Evolutionary conservation across 2,113 vertebrate genomes (phyloP), one percentile per base, ranked within the genome.

Genomic region (Sprattus sprattus): DNA sequence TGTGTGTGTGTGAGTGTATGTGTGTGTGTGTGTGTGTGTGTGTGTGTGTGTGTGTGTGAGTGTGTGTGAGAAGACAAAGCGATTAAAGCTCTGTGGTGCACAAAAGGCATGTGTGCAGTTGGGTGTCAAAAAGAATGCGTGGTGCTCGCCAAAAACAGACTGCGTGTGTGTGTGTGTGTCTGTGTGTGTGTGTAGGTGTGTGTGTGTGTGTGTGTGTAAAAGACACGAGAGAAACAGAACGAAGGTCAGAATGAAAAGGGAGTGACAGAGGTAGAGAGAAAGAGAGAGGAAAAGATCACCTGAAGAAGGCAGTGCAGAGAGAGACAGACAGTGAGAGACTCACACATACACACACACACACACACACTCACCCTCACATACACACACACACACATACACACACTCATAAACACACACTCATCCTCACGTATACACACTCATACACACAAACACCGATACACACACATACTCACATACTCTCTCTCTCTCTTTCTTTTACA

Each of bases 101-200:
- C 81, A 88, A 92, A 88, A 81, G 64, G 11, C 39, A 89, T 60
- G 88, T 89, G 89, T 83, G 91, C 85, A 84, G 83, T 89, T 67
- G 86, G 88, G 88, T 94, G 93, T 91, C 92, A 93, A 18, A 81
- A 52, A 82, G 2, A 88, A 91, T 85, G 89, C 91, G 85, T 91
- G 92, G 89, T 81, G 6, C 78, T 88, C 82, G 50, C 71, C 67
- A 60, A 80, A 85, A 87, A 86, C 87, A 46, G 83, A 89, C 52
- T n/a, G n/a, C n/a, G n/a, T n/a, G n/a, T n/a, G n/a, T n/a, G n/a
- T n/a, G n/a, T n/a, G n/a, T n/a, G n/a, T n/a, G n/a, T n/a, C n/a
- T n/a, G n/a, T n/a, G n/a, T n/a, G n/a, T n/a, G n/a, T n/a, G n/a
- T n/a, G n/a, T n/a, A n/a, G n/a, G n/a, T n/a, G n/a, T n/a, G n/a